phyloP scores from a whole-genome alignment of 2,888 invertebrate genomes.

The Catocala fraxini region DNA sequence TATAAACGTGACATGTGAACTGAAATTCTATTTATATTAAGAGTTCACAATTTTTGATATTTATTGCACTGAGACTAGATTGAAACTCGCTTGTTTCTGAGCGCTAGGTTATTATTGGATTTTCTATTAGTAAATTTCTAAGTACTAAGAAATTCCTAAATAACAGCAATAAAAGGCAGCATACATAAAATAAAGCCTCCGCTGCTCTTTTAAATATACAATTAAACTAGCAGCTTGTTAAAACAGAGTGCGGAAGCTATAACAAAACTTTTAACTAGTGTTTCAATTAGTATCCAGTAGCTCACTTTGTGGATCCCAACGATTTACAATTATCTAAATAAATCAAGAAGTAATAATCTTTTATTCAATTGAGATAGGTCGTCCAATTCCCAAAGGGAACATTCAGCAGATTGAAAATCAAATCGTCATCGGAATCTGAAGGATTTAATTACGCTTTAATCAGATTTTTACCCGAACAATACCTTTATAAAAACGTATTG shows the following conservation, averaged over 20 bases:
- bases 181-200: too few relatives aligned
- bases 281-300: slow-evolving; percentile 14
- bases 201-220: slow-evolving; percentile 46
- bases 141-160: too few relatives aligned
- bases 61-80: too few relatives aligned
- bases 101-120: too few relatives aligned
- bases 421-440: slow-evolving; percentile 31
- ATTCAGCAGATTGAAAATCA: slow-evolving; percentile 58
- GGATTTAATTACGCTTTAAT: slow-evolving; percentile 45
- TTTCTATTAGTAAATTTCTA: too few relatives aligned
- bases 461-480: slow-evolving; percentile 43
- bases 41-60: too few relatives aligned
- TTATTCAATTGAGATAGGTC: slow-evolving; percentile 51
- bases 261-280: slow-evolving; percentile 30
- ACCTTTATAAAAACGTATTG: slow-evolving; percentile 30
- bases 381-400: slow-evolving; percentile 50
- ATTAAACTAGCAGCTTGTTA: slow-evolving; percentile 37
- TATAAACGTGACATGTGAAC: too few relatives aligned
- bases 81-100: too few relatives aligned
- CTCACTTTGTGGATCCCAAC: slow-evolving; percentile 14
- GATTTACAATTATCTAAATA: slow-evolving; percentile 57
- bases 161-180: too few relatives aligned
- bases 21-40: too few relatives aligned
- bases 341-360: slow-evolving; percentile 53
- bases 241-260: slow-evolving; percentile 24